phyloP scores from a whole-genome alignment of 2,113 vertebrate species.

The Anolis carolinensis region DNA sequence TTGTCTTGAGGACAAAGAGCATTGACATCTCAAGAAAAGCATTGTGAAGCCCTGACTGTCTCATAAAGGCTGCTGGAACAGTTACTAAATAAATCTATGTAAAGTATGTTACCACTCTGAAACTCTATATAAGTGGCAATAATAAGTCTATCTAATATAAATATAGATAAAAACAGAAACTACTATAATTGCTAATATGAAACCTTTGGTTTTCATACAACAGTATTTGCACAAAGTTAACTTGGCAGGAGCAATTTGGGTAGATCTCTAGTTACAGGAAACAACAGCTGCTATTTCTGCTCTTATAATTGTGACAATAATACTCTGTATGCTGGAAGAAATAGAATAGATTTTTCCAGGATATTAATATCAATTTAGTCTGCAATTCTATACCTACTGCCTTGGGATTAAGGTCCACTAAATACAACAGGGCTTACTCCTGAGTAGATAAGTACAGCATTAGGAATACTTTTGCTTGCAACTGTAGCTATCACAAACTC shows the following conservation, averaged over 20 bases:
- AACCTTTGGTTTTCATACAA: background rate
- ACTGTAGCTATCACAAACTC: background rate
- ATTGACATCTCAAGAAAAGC: background rate
- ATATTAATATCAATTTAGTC: background rate
- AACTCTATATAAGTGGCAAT: background rate
- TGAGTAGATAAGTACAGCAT: background rate
- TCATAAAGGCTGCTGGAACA: background rate
- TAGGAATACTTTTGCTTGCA: slow-evolving; percentile 16
- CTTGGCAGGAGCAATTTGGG: background rate
- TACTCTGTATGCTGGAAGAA: background rate
- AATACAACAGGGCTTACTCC: background rate
- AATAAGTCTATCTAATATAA: background rate
- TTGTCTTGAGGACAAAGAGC: background rate
- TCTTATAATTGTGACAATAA: background rate
- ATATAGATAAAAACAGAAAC: background rate
- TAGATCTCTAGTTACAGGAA: slow-evolving; percentile 4
- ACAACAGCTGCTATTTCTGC: slow-evolving; percentile 19
- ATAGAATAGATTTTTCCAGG: slow-evolving; percentile 11
- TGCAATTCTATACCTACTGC: background rate
- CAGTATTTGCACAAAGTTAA: background rate
- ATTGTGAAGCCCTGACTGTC: background rate
- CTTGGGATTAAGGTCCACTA: background rate
- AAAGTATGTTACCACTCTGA: background rate
- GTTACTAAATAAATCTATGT: background rate
- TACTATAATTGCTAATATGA: background rate